These are phyloP conservation scores for Sebastes reedi DNA, from an alignment of 2,797 vertebrate genomes.

Conservation along the genomic window DNA sequence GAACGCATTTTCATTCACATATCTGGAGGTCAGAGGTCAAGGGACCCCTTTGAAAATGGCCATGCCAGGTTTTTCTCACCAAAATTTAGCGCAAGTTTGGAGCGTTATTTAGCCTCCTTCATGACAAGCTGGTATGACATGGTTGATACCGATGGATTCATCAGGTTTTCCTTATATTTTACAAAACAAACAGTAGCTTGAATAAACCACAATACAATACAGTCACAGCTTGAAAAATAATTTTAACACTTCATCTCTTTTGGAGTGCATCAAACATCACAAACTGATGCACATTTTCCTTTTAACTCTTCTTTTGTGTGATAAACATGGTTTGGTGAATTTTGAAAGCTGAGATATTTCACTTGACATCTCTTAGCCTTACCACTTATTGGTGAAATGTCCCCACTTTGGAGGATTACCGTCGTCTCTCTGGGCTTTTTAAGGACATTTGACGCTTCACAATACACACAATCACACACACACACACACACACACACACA, in stretches of 20 bases:
- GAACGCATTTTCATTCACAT: rapidly evolving
- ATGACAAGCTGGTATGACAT: rapidly evolving
- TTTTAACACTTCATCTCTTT: too few relatives aligned
- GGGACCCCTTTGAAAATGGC: too few relatives aligned
- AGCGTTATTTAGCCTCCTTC: rapidly evolving
- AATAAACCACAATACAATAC: too few relatives aligned
- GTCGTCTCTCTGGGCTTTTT: neutral
- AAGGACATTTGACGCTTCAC: neutral
- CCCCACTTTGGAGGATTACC: neutral
- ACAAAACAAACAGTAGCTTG: too few relatives aligned
- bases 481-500: too few relatives aligned
- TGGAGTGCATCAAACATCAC: neutral
- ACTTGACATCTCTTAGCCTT: neutral
- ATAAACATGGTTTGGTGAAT: neutral
- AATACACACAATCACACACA: neutral
- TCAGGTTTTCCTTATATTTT: too few relatives aligned
- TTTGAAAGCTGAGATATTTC: neutral
- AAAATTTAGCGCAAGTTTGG: too few relatives aligned
- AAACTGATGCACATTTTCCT: neutral
- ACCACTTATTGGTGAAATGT: neutral
- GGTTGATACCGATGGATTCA: too few relatives aligned
- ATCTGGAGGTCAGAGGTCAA: too few relatives aligned
- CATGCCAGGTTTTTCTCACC: too few relatives aligned
- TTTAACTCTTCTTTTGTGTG: neutral
- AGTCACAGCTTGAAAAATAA: too few relatives aligned